These are phyloP conservation scores for Hydrophis major DNA, from an alignment of 2,797 vertebrate genomes.

Conservation along the genomic window DNA sequence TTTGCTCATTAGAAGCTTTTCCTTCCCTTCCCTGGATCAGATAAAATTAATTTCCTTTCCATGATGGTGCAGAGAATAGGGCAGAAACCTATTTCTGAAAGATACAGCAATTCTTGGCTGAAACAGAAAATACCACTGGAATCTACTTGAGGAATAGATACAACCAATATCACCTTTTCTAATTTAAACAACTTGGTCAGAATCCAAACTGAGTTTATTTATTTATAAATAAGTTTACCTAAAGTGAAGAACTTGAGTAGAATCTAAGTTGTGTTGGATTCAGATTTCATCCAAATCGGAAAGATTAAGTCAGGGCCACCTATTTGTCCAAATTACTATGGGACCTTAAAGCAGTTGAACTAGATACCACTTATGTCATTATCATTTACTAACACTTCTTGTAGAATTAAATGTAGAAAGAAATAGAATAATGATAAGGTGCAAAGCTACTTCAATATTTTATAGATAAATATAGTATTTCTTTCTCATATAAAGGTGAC, in stretches of 20 bases:
- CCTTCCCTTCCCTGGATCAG: not conserved
- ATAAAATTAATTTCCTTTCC: not conserved
- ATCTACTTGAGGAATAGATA: not conserved
- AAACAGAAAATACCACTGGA: too few relatives aligned
- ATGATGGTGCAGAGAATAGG: not conserved
- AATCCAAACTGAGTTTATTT: not conserved
- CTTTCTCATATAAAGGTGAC: not conserved
- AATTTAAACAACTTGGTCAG: not conserved
- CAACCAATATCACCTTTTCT: not conserved
- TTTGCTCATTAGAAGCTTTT: not conserved
- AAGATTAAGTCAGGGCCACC: not conserved
- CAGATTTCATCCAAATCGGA: not conserved
- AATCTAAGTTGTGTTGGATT: not conserved
- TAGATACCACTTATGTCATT: not conserved
- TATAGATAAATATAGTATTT: not conserved
- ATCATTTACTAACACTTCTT: not conserved
- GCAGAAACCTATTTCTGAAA: not conserved
- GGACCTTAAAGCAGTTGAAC: not conserved
- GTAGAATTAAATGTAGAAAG: not conserved
- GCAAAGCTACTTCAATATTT: not conserved
- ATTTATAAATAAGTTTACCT: not conserved
- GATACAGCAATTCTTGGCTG: not conserved
- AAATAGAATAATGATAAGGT: not conserved
- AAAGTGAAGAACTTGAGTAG: not conserved
- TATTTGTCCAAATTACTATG: not conserved